phyloP scores from a whole-genome alignment of 2,797 vertebrate species.

The Helicolenus hilgendorfi region DNA sequence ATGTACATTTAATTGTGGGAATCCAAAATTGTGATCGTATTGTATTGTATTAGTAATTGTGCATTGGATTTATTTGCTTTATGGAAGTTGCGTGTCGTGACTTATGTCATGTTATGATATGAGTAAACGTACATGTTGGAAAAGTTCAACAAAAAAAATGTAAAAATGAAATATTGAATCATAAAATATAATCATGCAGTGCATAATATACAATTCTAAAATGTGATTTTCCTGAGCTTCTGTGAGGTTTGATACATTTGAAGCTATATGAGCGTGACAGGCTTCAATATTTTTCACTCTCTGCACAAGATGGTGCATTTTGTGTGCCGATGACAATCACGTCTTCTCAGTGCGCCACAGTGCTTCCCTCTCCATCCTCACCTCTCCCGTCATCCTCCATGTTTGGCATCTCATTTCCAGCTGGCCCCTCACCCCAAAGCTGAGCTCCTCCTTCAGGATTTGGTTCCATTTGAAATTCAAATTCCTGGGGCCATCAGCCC shows the following conservation, averaged over 20 bases:
- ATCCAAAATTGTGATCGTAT: fast-evolving
- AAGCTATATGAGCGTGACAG: background rate
- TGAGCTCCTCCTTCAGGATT: constrained; percentile 78
- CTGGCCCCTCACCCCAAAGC: constrained; percentile 74
- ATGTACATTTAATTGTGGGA: too few relatives aligned
- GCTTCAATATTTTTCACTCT: background rate
- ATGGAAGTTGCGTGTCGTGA: background rate
- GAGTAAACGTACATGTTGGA: background rate
- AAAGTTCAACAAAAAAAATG: background rate
- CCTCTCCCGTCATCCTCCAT: constrained; percentile 44
- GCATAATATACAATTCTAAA: background rate
- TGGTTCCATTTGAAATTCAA: constrained; percentile 80
- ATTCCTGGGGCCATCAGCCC: constrained; percentile 77
- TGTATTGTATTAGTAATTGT: background rate
- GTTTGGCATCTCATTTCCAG: constrained; percentile 71
- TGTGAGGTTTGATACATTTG: background rate
- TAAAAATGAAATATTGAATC: background rate
- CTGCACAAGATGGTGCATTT: background rate
- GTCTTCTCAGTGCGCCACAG: background rate
- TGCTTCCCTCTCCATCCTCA: constrained; percentile 17
- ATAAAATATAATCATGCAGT: background rate
- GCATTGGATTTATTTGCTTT: background rate
- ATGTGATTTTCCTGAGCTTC: background rate
- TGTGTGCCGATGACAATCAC: background rate
- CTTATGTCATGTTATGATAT: background rate